A percentile compares a stretch with the other conserved stretches of the same genome.
phyloP scores from a whole-genome alignment of 2,888 invertebrate species.

The Cephus rjabovi region DNA sequence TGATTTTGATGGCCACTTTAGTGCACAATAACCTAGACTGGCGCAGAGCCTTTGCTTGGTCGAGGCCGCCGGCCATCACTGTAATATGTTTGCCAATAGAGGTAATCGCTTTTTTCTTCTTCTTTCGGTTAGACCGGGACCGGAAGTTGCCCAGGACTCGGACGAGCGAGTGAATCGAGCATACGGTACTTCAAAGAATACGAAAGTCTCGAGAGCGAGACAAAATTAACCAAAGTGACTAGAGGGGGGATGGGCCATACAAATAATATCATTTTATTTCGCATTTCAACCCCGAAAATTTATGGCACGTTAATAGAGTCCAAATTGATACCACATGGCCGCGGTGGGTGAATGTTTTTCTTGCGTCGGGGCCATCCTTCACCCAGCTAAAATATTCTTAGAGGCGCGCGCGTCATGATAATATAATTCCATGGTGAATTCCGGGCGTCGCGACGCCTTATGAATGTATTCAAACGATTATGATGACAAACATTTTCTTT shows the following conservation, averaged over 20 bases:
- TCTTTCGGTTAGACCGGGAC: neutral
- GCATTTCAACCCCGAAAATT: slow-evolving; percentile 44
- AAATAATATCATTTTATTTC: neutral
- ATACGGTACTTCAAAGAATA: neutral
- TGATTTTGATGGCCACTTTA: slow-evolving; percentile 37
- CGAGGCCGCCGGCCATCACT: slow-evolving; percentile 16
- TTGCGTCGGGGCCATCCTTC: neutral
- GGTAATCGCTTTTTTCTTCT: slow-evolving; percentile 14
- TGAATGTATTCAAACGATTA: neutral
- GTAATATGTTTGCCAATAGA: slow-evolving; percentile 18
- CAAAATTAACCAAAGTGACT: too few relatives aligned
- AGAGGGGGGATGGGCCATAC: too few relatives aligned
- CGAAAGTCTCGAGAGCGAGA: neutral
- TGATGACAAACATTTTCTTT: neutral
- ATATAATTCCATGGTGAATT: neutral
- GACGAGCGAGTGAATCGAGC: neutral
- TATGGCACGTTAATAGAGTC: slow-evolving; percentile 53
- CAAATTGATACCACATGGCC: slow-evolving; percentile 56
- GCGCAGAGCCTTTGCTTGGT: slow-evolving; percentile 12
- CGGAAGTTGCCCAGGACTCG: neutral
- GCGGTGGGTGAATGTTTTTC: neutral
- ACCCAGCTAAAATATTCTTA: neutral
- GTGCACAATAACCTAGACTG: slow-evolving; percentile 29
- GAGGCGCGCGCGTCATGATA: neutral
- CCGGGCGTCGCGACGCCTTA: neutral